A percentile compares a stretch with the other conserved stretches of the same genome.
phyloP scores from a whole-genome alignment of 1,140 invertebrate species.

The Scaptomyza montana region DNA sequence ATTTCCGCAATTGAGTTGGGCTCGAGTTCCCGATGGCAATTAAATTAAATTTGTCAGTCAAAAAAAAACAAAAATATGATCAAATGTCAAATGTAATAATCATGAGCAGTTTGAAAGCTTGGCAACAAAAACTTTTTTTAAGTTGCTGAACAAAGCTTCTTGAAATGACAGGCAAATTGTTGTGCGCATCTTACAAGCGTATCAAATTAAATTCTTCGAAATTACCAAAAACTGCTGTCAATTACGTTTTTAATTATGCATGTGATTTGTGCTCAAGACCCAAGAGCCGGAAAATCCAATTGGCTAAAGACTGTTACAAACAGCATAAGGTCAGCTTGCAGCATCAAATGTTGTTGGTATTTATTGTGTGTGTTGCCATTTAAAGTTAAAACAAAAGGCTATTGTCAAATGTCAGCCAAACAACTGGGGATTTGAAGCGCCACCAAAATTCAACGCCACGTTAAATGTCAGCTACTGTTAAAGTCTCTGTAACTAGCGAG shows the following conservation, averaged over 20 bases:
- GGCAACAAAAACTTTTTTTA: constrained; percentile 1
- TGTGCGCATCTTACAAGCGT: constrained; percentile 33
- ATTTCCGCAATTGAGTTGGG: constrained; percentile 36
- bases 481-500: constrained; percentile 6
- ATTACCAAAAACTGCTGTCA: constrained; percentile 50
- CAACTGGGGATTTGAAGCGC: background rate
- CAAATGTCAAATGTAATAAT: background rate
- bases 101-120: background rate
- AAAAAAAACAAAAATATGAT: background rate
- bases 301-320: background rate
- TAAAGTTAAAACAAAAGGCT: background rate
- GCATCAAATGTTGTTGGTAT: constrained; percentile 7
- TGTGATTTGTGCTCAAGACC: background rate
- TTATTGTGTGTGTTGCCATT: background rate
- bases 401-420: constrained; percentile 33
- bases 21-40: constrained; percentile 52
- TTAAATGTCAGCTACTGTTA: constrained; percentile 40
- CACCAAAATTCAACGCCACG: constrained; percentile 23
- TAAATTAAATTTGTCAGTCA: constrained; percentile 47
- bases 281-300: too few species aligned
- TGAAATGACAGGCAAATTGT: constrained; percentile 26
- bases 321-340: constrained; percentile 29
- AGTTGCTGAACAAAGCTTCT: background rate
- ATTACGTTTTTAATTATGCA: constrained; percentile 70
- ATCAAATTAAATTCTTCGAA: constrained; percentile 40